Evolutionary conservation across 2,113 vertebrate species (phyloP).

Genomic region (Zosterops japonicus): DNA sequence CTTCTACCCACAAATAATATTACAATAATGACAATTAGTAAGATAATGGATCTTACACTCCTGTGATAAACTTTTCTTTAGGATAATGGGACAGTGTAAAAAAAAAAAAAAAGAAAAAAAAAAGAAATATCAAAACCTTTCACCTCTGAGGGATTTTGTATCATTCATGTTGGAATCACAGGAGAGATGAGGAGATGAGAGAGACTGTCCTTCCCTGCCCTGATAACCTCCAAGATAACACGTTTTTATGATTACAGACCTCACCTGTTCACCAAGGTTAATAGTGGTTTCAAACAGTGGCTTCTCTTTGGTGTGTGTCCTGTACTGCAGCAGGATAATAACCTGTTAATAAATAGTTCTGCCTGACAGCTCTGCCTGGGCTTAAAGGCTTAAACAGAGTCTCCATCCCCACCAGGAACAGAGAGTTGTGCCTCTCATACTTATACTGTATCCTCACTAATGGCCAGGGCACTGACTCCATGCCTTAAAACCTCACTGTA

Average conservation of each 20-base stretch:
- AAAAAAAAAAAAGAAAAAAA: background rate
- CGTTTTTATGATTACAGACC: background rate
- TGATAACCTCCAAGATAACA: background rate
- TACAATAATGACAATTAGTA: background rate
- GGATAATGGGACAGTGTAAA: background rate
- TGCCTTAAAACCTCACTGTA: background rate
- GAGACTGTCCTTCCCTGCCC: background rate
- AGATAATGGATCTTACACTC: background rate
- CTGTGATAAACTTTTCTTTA: background rate
- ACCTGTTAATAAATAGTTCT: background rate
- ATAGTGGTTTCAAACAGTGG: background rate
- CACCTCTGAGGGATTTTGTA: background rate
- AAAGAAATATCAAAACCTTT: background rate
- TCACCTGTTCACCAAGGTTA: constrained; percentile 2
- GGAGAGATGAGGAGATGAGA: background rate
- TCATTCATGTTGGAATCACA: background rate
- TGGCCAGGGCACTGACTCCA: background rate
- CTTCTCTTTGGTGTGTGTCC: background rate
- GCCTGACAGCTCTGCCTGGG: background rate
- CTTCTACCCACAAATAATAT: background rate
- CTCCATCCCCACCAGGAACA: background rate
- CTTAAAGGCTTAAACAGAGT: background rate
- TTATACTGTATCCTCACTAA: background rate
- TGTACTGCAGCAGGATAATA: background rate
- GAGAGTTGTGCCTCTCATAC: background rate